Evolutionary conservation across 2,113 vertebrate species (phyloP).

Genomic region (Mirounga angustirostris): DNA sequence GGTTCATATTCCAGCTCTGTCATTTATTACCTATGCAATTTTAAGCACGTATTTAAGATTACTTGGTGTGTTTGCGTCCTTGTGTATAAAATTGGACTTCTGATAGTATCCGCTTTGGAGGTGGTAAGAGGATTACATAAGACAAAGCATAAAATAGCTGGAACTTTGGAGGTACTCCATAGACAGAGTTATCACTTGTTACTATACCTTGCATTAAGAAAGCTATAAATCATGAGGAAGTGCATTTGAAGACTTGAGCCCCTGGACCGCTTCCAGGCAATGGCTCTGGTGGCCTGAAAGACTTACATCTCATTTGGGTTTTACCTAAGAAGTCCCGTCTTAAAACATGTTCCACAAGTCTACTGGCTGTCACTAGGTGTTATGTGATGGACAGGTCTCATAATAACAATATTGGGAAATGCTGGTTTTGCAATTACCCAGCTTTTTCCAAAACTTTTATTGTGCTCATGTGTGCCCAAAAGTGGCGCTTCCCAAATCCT

Average conservation of each 20-base stretch:
- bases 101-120: background rate
- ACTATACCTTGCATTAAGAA: background rate
- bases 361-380: background rate
- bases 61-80: slow-evolving; percentile 11
- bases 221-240: background rate
- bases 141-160: too few species aligned
- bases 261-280: background rate
- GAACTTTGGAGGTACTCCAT: background rate
- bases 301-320: background rate
- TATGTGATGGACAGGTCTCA: background rate
- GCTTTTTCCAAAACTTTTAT: background rate
- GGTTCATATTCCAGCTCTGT: background rate
- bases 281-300: background rate
- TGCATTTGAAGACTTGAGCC: background rate
- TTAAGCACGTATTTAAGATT: background rate
- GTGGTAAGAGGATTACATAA: slow-evolving; percentile 19
- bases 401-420: slow-evolving; percentile 17
- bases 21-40: slow-evolving; percentile 15
- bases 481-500: background rate
- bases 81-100: background rate
- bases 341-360: background rate
- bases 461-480: background rate
- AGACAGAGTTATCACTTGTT: background rate
- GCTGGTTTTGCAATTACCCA: background rate
- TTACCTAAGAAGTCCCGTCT: background rate